These are phyloP conservation scores for Prorops nasuta DNA, from an alignment of 1,140 invertebrate species.

Conservation along the genomic window DNA sequence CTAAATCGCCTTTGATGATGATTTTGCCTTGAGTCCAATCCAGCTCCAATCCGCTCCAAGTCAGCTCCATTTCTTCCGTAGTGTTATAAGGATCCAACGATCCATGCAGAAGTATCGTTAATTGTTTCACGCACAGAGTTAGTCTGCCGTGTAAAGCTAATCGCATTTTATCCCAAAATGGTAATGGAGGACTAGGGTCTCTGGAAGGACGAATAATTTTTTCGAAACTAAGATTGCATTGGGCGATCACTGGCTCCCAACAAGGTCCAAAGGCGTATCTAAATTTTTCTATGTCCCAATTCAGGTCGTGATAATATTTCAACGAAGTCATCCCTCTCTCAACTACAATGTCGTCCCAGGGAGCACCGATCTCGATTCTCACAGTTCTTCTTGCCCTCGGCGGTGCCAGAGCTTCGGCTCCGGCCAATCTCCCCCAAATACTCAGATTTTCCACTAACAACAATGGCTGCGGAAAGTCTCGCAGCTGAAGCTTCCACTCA, in stretches of 20 bases:
- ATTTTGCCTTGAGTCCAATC: conserved; percentile 91
- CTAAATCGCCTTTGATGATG: conserved; percentile 58
- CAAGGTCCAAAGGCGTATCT: conserved; percentile 95
- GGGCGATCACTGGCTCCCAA: conserved; percentile 97
- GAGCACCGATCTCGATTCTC: conserved; percentile 70
- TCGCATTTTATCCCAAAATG: conserved; percentile 98
- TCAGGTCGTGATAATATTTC: conserved; percentile 98
- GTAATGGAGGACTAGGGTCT: conserved; percentile 90
- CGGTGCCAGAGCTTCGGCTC: conserved; percentile 83
- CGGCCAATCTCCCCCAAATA: conserved; percentile 86
- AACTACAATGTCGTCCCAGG: conserved; percentile 70
- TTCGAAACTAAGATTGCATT: conserved; percentile 89
- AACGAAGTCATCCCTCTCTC: conserved; percentile 89
- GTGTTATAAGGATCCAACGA: conserved; percentile 98
- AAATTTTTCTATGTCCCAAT: conserved; percentile 85
- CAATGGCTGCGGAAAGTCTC: conserved; percentile 95
- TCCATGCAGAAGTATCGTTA: conserved; percentile 88
- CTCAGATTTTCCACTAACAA: conserved; percentile 79
- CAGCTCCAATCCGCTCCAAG: conserved; percentile 87
- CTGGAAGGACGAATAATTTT: conserved; percentile 82
- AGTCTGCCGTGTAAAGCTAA: conserved; percentile 89
- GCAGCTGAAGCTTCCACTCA: conserved; percentile 82
- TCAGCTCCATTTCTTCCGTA: conserved; percentile 97
- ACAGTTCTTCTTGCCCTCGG: conserved; percentile 73
- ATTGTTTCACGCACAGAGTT: conserved; percentile 80